These are phyloP conservation scores for Nymphicus hollandicus DNA, from an alignment of 2,113 vertebrate species.

Conservation along the genomic window DNA sequence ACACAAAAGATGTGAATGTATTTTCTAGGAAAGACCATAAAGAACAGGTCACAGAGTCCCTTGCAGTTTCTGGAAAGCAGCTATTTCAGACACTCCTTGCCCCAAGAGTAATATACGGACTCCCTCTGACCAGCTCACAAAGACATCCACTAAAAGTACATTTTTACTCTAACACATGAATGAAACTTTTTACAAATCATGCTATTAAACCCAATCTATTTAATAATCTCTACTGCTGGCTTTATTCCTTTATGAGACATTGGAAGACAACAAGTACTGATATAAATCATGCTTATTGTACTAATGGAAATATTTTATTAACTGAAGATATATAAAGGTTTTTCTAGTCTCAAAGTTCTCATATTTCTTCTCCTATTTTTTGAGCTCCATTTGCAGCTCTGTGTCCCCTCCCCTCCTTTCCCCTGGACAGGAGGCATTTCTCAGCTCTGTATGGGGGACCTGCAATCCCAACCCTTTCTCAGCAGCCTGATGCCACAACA, in stretches of 20 bases:
- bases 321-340: neutral
- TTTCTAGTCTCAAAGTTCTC: neutral
- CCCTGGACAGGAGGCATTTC: neutral
- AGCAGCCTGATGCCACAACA: neutral
- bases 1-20: neutral
- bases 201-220: neutral
- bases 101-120: neutral
- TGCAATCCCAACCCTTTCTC: neutral
- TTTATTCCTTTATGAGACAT: neutral
- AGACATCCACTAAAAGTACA: neutral
- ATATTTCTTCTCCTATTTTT: neutral
- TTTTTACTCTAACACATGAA: neutral
- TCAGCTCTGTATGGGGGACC: neutral
- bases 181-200: neutral
- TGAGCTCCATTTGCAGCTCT: neutral
- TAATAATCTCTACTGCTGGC: neutral
- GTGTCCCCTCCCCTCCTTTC: neutral
- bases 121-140: neutral
- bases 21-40: neutral
- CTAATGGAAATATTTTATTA: neutral
- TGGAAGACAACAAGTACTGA: neutral
- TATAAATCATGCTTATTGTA: neutral
- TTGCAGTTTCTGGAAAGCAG: neutral
- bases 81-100: neutral
- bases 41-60: neutral